Percentiles rank a stretch among this genome's conserved stretches.
Conservation (phyloP, 2,888 invertebrate species). For the Epistrophe eligans region DNA sequence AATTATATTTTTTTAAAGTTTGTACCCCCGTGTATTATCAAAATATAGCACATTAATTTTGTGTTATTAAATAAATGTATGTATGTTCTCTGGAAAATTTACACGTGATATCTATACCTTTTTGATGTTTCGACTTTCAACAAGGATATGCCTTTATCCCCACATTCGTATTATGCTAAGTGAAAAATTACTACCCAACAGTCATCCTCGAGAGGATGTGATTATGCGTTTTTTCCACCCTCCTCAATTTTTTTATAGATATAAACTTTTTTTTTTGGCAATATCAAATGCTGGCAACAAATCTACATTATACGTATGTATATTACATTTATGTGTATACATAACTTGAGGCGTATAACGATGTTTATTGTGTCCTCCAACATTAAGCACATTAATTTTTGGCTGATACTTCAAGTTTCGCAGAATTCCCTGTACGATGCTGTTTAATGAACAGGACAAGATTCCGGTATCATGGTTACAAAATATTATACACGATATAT, state of each 20-base stretch:
- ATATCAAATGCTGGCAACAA: neutral
- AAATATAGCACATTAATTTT: neutral
- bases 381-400: slow-evolving; percentile 67
- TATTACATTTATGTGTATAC: slow-evolving; percentile 4
- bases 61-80: neutral
- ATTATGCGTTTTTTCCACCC: slow-evolving; percentile 35
- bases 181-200: slow-evolving; percentile 19
- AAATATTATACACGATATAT: neutral
- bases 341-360: slow-evolving; percentile 36
- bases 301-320: too few relatives aligned
- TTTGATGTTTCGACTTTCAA: slow-evolving; percentile 1
- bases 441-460: slow-evolving; percentile 71
- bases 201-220: slow-evolving; percentile 27
- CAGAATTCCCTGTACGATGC: slow-evolving; percentile 31
- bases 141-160: slow-evolving; percentile 17
- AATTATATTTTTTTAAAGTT: slow-evolving; percentile 1
- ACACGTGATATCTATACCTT: neutral
- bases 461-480: slow-evolving; percentile 58
- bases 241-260: neutral
- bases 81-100: neutral
- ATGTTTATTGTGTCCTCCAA: slow-evolving; percentile 63
- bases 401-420: slow-evolving; percentile 69
- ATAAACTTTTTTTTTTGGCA: neutral
- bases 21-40: neutral
- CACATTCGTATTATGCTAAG: slow-evolving; percentile 17